Evolutionary conservation across 2,113 vertebrate genomes (phyloP).

Genomic region (Amphiprion percula): DNA sequence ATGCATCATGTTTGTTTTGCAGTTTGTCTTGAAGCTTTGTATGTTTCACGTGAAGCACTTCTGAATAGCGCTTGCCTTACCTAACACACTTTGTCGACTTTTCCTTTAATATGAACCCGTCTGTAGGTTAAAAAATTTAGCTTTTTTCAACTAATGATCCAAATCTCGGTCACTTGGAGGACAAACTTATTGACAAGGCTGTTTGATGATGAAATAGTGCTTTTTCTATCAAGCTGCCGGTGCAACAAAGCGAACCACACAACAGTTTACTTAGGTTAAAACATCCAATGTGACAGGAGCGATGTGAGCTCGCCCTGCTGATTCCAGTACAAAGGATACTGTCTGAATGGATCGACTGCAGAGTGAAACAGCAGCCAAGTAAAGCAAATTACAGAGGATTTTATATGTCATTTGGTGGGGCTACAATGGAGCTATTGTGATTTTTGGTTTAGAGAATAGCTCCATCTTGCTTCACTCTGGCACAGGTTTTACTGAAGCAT

Average conservation of each 20-base stretch:
- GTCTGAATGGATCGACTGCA: background rate
- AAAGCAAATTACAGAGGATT: conserved; percentile 1
- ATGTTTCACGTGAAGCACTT: too few relatives aligned
- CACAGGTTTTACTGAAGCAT: background rate
- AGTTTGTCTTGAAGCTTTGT: too few relatives aligned
- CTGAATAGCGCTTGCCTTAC: too few relatives aligned
- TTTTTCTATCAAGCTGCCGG: conserved; percentile 21
- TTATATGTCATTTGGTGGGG: background rate
- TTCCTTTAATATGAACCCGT: background rate
- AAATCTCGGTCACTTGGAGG: background rate
- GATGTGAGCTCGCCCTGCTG: background rate
- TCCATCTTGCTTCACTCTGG: background rate
- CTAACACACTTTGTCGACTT: background rate
- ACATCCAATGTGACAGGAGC: background rate
- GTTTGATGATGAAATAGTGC: conserved; percentile 23
- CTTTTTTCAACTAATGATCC: conserved; percentile 5
- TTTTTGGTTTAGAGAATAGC: background rate
- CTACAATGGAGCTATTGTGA: background rate
- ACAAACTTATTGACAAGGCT: conserved; percentile 10
- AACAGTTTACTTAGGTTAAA: conserved; percentile 18
- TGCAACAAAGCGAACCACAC: conserved; percentile 9
- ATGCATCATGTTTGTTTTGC: too few relatives aligned
- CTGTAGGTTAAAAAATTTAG: background rate
- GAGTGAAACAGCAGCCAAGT: conserved; percentile 10
- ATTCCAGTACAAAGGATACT: conserved; percentile 1